Evolutionary conservation across 1,140 invertebrate species (phyloP).

Genomic region (Drosophila tristis): DNA sequence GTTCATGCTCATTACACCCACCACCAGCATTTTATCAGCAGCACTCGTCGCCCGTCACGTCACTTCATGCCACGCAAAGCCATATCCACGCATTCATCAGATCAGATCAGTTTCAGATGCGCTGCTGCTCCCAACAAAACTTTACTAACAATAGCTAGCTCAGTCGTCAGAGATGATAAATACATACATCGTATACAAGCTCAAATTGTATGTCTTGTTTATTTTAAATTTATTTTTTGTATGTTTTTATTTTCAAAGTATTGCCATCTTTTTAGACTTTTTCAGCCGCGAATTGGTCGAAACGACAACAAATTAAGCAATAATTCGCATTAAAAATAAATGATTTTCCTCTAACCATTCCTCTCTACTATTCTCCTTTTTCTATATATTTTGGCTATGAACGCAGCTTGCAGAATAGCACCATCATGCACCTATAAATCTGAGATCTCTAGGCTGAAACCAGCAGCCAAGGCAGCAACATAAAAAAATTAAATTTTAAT

Average conservation of each 20-base stretch:
- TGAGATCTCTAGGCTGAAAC: neutral
- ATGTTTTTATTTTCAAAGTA: slow-evolving; percentile 61
- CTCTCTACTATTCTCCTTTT: slow-evolving; percentile 29
- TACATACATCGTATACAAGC: neutral
- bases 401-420: slow-evolving; percentile 83
- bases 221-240: slow-evolving; percentile 9
- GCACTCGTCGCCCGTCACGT: slow-evolving; percentile 4
- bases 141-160: slow-evolving; percentile 25
- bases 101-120: slow-evolving; percentile 17
- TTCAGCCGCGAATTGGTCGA: slow-evolving; percentile 27
- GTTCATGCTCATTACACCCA: slow-evolving; percentile 18
- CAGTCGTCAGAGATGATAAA: slow-evolving; percentile 6
- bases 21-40: slow-evolving; percentile 10
- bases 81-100: neutral
- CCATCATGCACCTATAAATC: slow-evolving; percentile 84
- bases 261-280: slow-evolving; percentile 72
- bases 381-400: slow-evolving; percentile 43
- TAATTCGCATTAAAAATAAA: slow-evolving; percentile 19
- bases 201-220: slow-evolving; percentile 20
- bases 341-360: slow-evolving; percentile 35
- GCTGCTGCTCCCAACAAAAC: neutral
- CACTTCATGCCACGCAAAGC: neutral
- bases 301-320: neutral
- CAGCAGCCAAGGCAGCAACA: slow-evolving; percentile 16
- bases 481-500: neutral